phyloP scores from a whole-genome alignment of 2,113 vertebrate genomes.

The Pseudois nayaur region DNA sequence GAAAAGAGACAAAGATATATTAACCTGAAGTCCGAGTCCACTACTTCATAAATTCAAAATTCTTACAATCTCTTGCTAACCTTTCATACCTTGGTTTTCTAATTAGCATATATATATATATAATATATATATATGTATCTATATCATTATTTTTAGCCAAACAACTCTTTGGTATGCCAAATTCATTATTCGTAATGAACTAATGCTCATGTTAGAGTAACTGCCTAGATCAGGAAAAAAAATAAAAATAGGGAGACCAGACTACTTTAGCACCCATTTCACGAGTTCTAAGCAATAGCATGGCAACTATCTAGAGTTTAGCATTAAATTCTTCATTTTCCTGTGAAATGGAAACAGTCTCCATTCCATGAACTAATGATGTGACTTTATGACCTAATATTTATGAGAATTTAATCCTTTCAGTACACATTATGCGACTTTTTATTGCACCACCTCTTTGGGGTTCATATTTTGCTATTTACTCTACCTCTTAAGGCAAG shows the following conservation, averaged over 20 bases:
- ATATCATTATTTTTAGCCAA: background rate
- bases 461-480: background rate
- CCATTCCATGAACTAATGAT: background rate
- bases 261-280: background rate
- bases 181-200: slow-evolving; percentile 1
- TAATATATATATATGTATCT: background rate
- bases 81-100: background rate
- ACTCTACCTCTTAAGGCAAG: background rate
- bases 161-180: background rate
- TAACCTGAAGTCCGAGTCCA: background rate
- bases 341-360: background rate
- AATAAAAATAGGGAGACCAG: background rate
- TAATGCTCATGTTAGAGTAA: background rate
- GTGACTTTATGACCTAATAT: background rate
- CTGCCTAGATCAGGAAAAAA: slow-evolving; percentile 8
- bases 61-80: background rate
- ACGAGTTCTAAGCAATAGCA: slow-evolving; percentile 20
- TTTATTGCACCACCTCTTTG: background rate
- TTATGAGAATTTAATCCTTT: slow-evolving; percentile 2
- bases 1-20: background rate
- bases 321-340: slow-evolving; percentile 16
- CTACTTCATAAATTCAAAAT: background rate
- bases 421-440: background rate
- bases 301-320: background rate
- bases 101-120: background rate